Evolutionary conservation across 2,113 vertebrate species (phyloP), one percentile per base, ranked within the genome.

Genomic region (Melierax canorus): DNA sequence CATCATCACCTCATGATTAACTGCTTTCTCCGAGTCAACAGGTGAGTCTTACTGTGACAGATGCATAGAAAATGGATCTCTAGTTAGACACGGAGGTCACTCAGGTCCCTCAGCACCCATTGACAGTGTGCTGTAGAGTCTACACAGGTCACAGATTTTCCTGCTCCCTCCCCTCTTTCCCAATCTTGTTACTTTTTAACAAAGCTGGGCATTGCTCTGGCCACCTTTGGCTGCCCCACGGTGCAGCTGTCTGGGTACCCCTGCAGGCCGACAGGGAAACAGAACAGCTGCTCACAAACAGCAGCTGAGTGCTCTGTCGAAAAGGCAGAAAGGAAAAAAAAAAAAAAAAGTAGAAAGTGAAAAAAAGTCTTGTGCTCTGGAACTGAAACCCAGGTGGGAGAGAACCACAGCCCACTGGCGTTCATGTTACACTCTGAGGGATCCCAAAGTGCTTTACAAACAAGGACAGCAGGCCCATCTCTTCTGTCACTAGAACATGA

Each of bases 111-210:
- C 39, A 53, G 74, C 71, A 34, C 41, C 38, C 64, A 22, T 0
- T 64, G 36, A n/a, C 45, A 34, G 8, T 0, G 0, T 19, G 32
- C 58, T 41, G 17, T 11, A 59, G 24, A 36, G 58, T 3, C 43
- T 69, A 75, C 19, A 50, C 36, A 60, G 30, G 48, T 41, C 69
- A 78, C 0, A 0, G 32, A 55, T 62, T 91, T 90, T 73, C 76
- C 46, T 21, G 22, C n/a, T 93, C 71, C 15, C 36, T 32, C 39
- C 48, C 12, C 14, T 72, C 58, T 73, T 84, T 56, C 59, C 71
- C 45, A 88, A 5, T 38, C 63, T 26, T 11, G 88, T 97, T 96
- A 95, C 80, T 94, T 86, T 95, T 96, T 94, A 97, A 96, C 93
- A 56, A 80, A 79, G 43, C 36, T 24, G 45, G n/a, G 67, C 56